phyloP scores from a whole-genome alignment of 2,797 vertebrate species.

The Simalia tracyae region DNA sequence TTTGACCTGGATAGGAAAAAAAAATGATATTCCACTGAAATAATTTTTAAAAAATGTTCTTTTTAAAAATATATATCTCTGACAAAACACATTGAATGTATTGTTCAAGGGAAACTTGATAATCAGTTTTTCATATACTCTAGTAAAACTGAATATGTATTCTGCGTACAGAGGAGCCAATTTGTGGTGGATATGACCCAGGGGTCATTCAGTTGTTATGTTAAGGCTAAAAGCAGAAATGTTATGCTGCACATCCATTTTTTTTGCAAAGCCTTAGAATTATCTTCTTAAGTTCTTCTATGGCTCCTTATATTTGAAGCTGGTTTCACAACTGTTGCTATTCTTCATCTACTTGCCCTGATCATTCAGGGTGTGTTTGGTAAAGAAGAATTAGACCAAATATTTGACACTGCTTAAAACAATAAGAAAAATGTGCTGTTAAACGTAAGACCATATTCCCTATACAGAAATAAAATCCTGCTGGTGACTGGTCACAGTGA shows the following conservation, averaged over 20 bases:
- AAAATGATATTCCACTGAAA: conserved; percentile 13
- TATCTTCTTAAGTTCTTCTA: conserved; percentile 29
- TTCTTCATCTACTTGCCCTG: conserved; percentile 39
- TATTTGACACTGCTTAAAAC: conserved; percentile 49
- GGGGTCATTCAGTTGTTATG: not conserved
- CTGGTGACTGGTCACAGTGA: conserved; percentile 81
- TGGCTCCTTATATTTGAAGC: conserved; percentile 43
- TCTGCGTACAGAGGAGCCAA: not conserved
- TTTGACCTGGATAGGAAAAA: not conserved
- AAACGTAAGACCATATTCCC: conserved; percentile 44
- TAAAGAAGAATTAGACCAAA: conserved; percentile 51
- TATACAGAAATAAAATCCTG: conserved; percentile 71
- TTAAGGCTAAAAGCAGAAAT: conserved; percentile 1
- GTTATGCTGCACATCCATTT: not conserved
- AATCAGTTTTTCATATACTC: conserved; percentile 28
- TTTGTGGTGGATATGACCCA: not conserved
- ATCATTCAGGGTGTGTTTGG: conserved; percentile 30
- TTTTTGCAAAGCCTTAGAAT: not conserved
- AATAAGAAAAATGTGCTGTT: conserved; percentile 65
- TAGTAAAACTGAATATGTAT: conserved; percentile 28
- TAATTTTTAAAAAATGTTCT: not conserved
- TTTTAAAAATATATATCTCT: conserved; percentile 33
- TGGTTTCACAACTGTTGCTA: conserved; percentile 25
- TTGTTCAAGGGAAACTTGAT: conserved; percentile 14
- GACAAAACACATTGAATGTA: conserved; percentile 12